Conservation (phyloP, 1,140 invertebrate genomes). For the Papilio polyxenes region DNA sequence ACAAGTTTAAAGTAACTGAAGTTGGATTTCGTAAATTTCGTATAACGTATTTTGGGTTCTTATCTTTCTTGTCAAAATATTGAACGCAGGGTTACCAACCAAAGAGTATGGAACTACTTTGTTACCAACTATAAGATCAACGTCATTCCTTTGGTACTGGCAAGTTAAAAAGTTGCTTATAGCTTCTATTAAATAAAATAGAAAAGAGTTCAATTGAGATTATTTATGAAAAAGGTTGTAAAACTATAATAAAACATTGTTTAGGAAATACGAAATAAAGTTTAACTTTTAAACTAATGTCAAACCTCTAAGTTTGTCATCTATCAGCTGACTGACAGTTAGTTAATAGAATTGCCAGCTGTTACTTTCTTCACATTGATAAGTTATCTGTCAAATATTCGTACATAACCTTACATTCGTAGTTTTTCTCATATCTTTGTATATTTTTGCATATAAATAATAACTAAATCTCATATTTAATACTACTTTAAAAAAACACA, state of each 20-base stretch:
- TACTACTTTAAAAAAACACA: background rate
- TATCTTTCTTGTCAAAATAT: slow-evolving; percentile 20
- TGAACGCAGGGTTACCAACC: background rate
- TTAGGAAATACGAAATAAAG: background rate
- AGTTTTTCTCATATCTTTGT: background rate
- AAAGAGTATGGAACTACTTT: no score
- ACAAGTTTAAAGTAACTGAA: slow-evolving; percentile 6
- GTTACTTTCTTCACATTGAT: background rate
- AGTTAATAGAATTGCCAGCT: background rate
- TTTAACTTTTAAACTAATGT: background rate
- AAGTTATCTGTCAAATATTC: slow-evolving; percentile 1
- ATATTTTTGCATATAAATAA: background rate
- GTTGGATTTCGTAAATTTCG: slow-evolving; percentile 1
- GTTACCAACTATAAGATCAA: no score
- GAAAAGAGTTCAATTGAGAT: background rate
- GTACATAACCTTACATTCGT: slow-evolving; percentile 2
- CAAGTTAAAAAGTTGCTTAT: background rate
- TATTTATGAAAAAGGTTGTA: background rate
- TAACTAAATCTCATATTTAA: background rate
- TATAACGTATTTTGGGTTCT: slow-evolving; percentile 27
- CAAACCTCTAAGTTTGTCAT: background rate
- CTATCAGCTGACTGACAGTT: background rate
- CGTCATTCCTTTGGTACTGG: background rate
- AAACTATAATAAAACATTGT: background rate
- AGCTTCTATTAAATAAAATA: background rate